Conservation (phyloP, 2,797 vertebrate genomes). For the Tokudaia muenninki region DNA sequence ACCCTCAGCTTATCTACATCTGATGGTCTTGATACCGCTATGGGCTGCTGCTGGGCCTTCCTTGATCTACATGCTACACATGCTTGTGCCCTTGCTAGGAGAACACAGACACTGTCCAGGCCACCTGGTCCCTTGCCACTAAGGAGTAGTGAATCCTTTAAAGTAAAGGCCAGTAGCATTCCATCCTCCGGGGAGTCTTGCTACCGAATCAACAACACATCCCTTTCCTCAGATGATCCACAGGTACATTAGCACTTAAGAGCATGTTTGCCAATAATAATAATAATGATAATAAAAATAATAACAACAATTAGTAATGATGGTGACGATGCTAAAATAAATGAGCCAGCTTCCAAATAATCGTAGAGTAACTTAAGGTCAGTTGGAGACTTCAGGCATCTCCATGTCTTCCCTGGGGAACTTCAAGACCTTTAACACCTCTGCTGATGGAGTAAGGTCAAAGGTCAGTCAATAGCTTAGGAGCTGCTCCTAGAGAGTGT, state of each 20-base stretch:
- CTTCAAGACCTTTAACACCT: neutral
- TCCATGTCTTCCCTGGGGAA: neutral
- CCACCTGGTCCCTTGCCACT: neutral
- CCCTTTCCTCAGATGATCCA: neutral
- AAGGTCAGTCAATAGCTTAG: neutral
- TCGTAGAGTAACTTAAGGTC: slow-evolving; percentile 29
- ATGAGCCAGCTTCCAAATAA: slow-evolving; percentile 20
- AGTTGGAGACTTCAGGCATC: neutral
- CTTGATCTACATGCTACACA: neutral
- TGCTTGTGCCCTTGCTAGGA: neutral
- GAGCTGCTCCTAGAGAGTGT: neutral
- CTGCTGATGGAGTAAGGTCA: neutral
- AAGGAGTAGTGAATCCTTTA: neutral
- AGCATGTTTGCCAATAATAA: neutral
- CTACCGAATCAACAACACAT: neutral
- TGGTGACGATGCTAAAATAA: neutral
- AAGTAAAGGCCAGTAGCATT: neutral
- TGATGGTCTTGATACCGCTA: neutral
- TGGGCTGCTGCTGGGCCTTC: neutral
- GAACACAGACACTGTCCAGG: neutral
- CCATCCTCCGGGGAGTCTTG: neutral
- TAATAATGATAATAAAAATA: neutral
- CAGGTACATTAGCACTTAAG: neutral
- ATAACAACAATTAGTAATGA: neutral
- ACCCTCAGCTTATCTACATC: neutral